These are phyloP conservation scores for Strix aluco DNA, from an alignment of 2,113 vertebrate species.

Conservation along the genomic window DNA sequence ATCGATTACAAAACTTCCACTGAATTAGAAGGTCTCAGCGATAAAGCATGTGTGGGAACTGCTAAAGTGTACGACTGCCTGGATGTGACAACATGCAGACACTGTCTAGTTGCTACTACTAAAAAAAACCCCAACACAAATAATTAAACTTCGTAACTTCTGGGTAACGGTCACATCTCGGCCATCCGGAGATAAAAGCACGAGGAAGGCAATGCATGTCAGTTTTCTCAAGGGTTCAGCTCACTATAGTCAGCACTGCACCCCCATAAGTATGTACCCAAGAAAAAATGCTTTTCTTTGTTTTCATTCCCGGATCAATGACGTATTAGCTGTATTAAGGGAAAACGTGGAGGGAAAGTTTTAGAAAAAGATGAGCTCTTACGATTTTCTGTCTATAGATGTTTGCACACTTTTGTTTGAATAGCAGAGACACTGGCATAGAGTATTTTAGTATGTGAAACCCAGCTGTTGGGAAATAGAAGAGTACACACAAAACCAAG, in stretches of 20 bases:
- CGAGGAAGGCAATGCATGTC: fast-evolving
- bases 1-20: neutral
- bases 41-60: too few relatives aligned
- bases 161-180: neutral
- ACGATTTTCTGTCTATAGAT: neutral
- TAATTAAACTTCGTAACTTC: neutral
- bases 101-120: neutral
- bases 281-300: neutral
- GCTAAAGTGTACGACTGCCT: neutral
- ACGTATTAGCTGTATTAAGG: too few relatives aligned
- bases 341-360: neutral
- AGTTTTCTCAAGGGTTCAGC: neutral
- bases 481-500: neutral
- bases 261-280: neutral
- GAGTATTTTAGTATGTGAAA: neutral
- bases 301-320: neutral
- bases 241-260: neutral
- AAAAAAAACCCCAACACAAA: neutral
- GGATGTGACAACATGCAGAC: neutral
- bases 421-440: neutral
- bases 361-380: neutral
- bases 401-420: neutral
- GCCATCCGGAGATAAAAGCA: neutral
- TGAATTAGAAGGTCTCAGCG: neutral
- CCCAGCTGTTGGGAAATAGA: neutral